These are phyloP conservation scores for Phanerotoma sp. DNA, from an alignment of 2,888 invertebrate species.

Conservation along the genomic window DNA sequence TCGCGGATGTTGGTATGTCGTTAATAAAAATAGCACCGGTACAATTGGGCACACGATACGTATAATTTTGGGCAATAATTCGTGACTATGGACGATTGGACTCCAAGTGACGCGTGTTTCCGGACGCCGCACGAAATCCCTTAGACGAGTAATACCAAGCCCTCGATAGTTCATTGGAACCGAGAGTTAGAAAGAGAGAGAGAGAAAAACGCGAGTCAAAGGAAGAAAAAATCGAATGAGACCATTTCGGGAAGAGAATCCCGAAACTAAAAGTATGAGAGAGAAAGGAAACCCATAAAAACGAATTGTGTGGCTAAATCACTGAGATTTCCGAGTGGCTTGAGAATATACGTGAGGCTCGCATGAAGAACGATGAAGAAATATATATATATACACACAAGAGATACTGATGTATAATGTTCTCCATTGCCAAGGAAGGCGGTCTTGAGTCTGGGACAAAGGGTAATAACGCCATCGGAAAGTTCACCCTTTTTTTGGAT, in stretches of 20 bases:
- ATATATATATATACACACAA: slow-evolving; percentile 14
- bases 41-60: slow-evolving; percentile 36
- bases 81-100: slow-evolving; percentile 47
- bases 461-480: slow-evolving; percentile 35
- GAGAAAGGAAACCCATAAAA: slow-evolving; percentile 39
- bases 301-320: slow-evolving; percentile 45
- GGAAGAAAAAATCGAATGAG: slow-evolving; percentile 22
- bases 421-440: slow-evolving; percentile 10
- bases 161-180: slow-evolving; percentile 17
- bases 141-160: slow-evolving; percentile 4
- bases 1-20: slow-evolving; percentile 9
- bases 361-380: slow-evolving; percentile 32
- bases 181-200: slow-evolving; percentile 3
- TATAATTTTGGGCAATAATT: slow-evolving; percentile 48
- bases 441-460: slow-evolving; percentile 33
- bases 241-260: slow-evolving; percentile 20
- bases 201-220: not conserved
- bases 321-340: slow-evolving; percentile 37
- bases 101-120: slow-evolving; percentile 48
- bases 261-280: slow-evolving; percentile 26
- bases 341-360: slow-evolving; percentile 20
- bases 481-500: slow-evolving; percentile 29
- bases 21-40: slow-evolving; percentile 33
- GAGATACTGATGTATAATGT: slow-evolving; percentile 6
- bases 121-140: slow-evolving; percentile 32